Conservation (phyloP, 2,888 invertebrate genomes). For the Ernsta delagoae region DNA sequence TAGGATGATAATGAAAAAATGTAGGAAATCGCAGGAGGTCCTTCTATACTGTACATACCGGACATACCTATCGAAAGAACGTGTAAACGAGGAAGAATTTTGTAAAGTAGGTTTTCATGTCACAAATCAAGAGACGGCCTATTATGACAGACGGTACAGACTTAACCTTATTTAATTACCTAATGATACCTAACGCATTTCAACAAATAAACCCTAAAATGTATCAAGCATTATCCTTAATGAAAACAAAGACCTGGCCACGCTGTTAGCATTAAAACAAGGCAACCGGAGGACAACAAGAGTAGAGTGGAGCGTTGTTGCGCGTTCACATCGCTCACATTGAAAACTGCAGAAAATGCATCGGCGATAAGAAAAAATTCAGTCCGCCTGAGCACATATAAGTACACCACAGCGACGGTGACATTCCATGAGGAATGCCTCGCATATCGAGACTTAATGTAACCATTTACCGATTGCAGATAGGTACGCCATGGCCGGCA, state of each 20-base stretch:
- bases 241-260: background rate
- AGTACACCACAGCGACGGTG: constrained; percentile 78
- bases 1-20: constrained; percentile 57
- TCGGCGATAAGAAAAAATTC: constrained; percentile 83
- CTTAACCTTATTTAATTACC: background rate
- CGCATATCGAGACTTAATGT: constrained; percentile 81
- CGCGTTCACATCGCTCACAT: constrained; percentile 64
- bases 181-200: background rate
- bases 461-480: constrained; percentile 84
- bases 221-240: background rate
- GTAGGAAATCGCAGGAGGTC: constrained; percentile 18
- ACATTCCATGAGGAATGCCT: constrained; percentile 79
- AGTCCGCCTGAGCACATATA: constrained; percentile 77
- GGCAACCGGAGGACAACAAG: constrained; percentile 48
- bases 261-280: constrained; percentile 43
- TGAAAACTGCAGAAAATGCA: constrained; percentile 83
- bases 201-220: background rate
- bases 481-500: constrained; percentile 79
- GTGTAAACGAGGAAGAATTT: background rate
- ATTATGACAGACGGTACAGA: too few species aligned
- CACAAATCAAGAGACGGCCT: too few species aligned
- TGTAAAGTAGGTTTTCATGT: background rate
- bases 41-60: background rate
- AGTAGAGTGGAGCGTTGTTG: constrained; percentile 52
- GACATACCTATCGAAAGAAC: background rate